A percentile compares a stretch with the other conserved stretches of the same genome.
phyloP scores from a whole-genome alignment of 2,888 invertebrate genomes.

The Drosophila leonis region DNA sequence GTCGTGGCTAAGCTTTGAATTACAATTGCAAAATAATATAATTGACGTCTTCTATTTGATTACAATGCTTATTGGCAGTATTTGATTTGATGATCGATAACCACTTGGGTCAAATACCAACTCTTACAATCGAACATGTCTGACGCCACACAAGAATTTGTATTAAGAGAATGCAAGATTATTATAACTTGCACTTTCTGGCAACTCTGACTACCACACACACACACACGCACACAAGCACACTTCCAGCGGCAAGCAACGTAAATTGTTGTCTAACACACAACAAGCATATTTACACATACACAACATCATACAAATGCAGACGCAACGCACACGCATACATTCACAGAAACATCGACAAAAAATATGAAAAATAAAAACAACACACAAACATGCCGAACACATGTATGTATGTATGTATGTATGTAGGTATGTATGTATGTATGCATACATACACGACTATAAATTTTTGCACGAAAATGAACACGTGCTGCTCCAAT shows the following conservation, averaged over 20 bases:
- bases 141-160: slow-evolving; percentile 19
- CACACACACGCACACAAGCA: slow-evolving; percentile 41
- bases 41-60: slow-evolving; percentile 10
- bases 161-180: too few relatives aligned
- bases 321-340: slow-evolving; percentile 40
- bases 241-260: slow-evolving; percentile 55
- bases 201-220: slow-evolving; percentile 12
- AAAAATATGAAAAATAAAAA: slow-evolving; percentile 13
- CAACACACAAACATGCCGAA: slow-evolving; percentile 15
- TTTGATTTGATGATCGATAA: slow-evolving; percentile 18
- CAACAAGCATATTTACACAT: slow-evolving; percentile 42
- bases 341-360: slow-evolving; percentile 8
- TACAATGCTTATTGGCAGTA: slow-evolving; percentile 12
- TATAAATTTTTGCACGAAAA: slow-evolving; percentile 75
- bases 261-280: slow-evolving; percentile 70
- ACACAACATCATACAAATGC: slow-evolving; percentile 11
- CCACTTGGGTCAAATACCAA: slow-evolving; percentile 15
- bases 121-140: background rate
- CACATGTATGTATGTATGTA: too few relatives aligned
- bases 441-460: slow-evolving; percentile 18
- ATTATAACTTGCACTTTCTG: slow-evolving; percentile 18
- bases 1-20: slow-evolving; percentile 56
- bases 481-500: slow-evolving; percentile 72
- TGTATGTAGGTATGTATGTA: background rate
- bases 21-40: slow-evolving; percentile 37